Evolutionary conservation across 2,797 vertebrate genomes (phyloP).

Genomic region (Champsocephalus gunnari): DNA sequence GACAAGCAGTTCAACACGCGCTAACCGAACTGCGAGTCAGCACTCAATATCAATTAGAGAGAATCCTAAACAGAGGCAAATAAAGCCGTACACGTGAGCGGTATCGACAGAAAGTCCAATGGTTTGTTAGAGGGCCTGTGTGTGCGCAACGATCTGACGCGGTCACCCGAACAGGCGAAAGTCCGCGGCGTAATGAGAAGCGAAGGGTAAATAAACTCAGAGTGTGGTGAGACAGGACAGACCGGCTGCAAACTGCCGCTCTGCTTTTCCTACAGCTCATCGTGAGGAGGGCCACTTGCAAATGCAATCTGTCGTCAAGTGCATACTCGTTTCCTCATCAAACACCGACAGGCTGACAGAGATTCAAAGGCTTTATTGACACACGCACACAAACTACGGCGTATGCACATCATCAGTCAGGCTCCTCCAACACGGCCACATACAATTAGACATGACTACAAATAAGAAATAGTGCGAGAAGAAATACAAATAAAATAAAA

Average conservation of each 20-base stretch:
- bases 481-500: too few relatives aligned
- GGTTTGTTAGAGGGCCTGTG: constrained; percentile 53
- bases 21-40: constrained; percentile 51
- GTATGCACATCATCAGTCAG: too few relatives aligned
- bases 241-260: constrained; percentile 21
- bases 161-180: constrained; percentile 39
- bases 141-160: constrained; percentile 43
- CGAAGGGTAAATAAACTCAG: constrained; percentile 76
- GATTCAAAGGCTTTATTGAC: too few relatives aligned
- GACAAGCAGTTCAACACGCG: constrained; percentile 56
- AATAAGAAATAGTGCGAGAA: too few relatives aligned
- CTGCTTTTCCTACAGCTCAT: constrained; percentile 29
- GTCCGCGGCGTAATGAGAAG: constrained; percentile 65
- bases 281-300: neutral
- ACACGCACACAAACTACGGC: too few relatives aligned
- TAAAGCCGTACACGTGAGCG: constrained; percentile 39
- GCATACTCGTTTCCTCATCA: constrained; percentile 37
- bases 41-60: constrained; percentile 73
- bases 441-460: too few relatives aligned
- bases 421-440: too few relatives aligned
- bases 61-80: constrained; percentile 60
- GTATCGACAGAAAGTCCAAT: constrained; percentile 58
- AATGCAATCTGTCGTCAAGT: constrained; percentile 41
- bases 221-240: constrained; percentile 59
- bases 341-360: neutral